These are phyloP conservation scores for Emberiza fucata DNA, from an alignment of 2,113 vertebrate genomes.

Conservation along the genomic window DNA sequence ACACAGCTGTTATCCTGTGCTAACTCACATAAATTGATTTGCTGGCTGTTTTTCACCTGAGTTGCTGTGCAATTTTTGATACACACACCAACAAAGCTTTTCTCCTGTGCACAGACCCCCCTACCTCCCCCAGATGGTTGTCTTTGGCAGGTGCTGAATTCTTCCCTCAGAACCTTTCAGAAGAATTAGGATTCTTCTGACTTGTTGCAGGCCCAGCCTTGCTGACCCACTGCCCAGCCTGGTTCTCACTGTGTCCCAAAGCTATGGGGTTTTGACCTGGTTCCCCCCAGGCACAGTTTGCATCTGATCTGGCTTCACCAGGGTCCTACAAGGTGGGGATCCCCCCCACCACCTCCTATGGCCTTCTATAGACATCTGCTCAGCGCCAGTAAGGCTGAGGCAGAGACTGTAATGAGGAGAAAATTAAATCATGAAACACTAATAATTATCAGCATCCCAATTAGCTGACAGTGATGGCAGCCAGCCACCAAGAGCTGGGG, in stretches of 20 bases:
- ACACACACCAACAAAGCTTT: not conserved
- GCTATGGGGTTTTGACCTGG: not conserved
- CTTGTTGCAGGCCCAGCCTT: not conserved
- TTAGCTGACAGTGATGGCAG: not conserved
- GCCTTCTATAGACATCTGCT: not conserved
- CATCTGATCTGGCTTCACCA: not conserved
- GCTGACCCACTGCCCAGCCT: not conserved
- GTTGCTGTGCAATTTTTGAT: not conserved
- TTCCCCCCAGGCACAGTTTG: not conserved
- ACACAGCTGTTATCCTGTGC: rapidly evolving
- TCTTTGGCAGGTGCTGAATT: not conserved
- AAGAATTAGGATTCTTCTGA: not conserved
- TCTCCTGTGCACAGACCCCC: not conserved
- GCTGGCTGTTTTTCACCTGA: not conserved
- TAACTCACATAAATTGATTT: not conserved
- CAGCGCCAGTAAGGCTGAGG: not conserved
- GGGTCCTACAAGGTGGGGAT: not conserved
- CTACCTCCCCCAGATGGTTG: not conserved
- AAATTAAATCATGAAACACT: slow-evolving; percentile 15
- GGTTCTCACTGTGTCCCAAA: not conserved
- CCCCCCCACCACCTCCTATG: not conserved
- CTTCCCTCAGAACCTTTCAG: not conserved
- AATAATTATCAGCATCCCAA: slow-evolving; percentile 26
- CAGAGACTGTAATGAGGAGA: not conserved
- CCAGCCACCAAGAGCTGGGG: not conserved